Conservation (phyloP, 2,888 invertebrate species). For the Euclidia mi region DNA sequence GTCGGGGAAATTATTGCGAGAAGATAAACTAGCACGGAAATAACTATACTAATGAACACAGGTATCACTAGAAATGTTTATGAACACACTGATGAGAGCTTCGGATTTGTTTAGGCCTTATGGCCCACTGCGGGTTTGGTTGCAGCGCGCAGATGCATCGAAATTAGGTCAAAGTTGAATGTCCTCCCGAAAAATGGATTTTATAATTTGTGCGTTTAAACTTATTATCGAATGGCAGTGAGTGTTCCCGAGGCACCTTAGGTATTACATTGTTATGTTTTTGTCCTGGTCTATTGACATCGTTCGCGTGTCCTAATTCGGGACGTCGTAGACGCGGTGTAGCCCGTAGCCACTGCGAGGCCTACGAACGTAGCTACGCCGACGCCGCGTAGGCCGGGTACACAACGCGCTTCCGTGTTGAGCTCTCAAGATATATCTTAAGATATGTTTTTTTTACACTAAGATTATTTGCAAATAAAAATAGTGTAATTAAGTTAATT, state of each 20-base stretch:
- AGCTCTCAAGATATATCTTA: constrained; percentile 66
- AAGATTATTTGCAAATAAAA: no score
- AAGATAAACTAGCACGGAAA: constrained; percentile 52
- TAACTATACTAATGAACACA: constrained; percentile 84
- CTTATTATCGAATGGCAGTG: constrained; percentile 64
- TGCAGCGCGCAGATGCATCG: constrained; percentile 81
- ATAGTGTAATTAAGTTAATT: no score
- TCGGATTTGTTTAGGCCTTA: constrained; percentile 56
- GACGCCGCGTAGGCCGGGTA: constrained; percentile 64
- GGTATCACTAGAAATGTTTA: constrained; percentile 72
- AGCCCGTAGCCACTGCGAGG: constrained; percentile 83
- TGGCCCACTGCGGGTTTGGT: constrained; percentile 69
- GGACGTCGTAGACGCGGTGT: constrained; percentile 73
- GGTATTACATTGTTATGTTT: constrained; percentile 67
- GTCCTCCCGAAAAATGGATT: constrained; percentile 73
- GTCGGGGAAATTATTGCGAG: constrained; percentile 74
- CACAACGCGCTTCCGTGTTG: constrained; percentile 76
- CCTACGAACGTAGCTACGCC: constrained; percentile 86
- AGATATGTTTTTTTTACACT: constrained; percentile 40
- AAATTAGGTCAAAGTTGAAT: constrained; percentile 84
- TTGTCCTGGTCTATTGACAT: constrained; percentile 74
- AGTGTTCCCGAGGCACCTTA: constrained; percentile 51
- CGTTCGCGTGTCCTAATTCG: constrained; percentile 71
- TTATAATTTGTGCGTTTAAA: constrained; percentile 48
- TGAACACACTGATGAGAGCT: constrained; percentile 65